Conservation (phyloP, 2,888 invertebrate species). For the Theodoxus fluviatilis region DNA sequence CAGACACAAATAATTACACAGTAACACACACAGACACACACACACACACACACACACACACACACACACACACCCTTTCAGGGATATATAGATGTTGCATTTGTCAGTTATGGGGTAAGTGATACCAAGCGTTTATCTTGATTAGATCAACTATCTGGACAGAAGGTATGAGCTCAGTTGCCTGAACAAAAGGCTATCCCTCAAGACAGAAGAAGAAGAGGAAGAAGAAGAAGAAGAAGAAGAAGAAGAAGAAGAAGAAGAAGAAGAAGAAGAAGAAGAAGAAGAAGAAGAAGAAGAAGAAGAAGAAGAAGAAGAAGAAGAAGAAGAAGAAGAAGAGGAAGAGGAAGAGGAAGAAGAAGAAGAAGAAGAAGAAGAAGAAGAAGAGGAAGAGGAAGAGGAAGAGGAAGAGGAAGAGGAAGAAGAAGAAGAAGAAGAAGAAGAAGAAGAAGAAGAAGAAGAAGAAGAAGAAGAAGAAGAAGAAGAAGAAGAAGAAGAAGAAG, state of each 20-base stretch:
- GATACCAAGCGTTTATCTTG: too few species aligned
- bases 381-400: neutral
- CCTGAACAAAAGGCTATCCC: neutral
- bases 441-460: neutral
- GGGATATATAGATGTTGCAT: too few species aligned
- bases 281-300: neutral
- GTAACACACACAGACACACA: too few species aligned
- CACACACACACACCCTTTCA: too few species aligned
- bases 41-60: too few species aligned
- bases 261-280: neutral
- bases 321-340: conserved; percentile 12
- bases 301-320: neutral
- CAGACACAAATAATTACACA: too few species aligned
- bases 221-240: neutral
- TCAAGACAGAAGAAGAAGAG: conserved; percentile 20
- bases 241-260: neutral
- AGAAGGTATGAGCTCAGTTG: neutral
- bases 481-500: conserved; percentile 17
- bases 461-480: conserved; percentile 1
- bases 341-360: conserved; percentile 15
- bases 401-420: conserved; percentile 5
- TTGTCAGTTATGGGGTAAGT: too few species aligned
- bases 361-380: neutral
- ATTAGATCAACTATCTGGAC: too few species aligned
- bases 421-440: neutral